Evolutionary conservation across 2,797 vertebrate species (phyloP), one percentile per base, ranked within the genome.

Genomic region (Macropodus opercularis): DNA sequence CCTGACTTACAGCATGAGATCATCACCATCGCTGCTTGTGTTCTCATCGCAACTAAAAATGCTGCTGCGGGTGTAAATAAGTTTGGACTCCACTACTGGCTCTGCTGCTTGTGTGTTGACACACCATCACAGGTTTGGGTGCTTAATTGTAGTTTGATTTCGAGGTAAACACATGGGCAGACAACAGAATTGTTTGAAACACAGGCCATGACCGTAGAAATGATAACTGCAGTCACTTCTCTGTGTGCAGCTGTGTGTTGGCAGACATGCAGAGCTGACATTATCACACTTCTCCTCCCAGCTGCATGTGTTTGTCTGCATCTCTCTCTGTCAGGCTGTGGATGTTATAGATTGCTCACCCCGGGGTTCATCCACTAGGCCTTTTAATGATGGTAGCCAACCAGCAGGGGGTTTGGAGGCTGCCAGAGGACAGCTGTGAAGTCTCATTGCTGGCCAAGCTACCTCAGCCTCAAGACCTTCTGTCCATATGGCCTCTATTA

Each of bases 361-460:
- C 48, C 1, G 2, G 47, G 55, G 69, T 51, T 72, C 59, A 53
- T 71, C 68, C 53, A 39, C 43, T 21, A 13, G 41, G 61, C 47
- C 52, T 72, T 81, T 63, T 79, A 79, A 83, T 85, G 75, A 84
- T 63, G 64, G 63, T 59, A 62, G 73, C 41, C 69, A 40, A 60
- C 59, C 69, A 48, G 61, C 32, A n/a, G 59, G 39, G 36, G 54
- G 39, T 39, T 36, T 43, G 41, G 49, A 63, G 1, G 49, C 46
- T 57, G 61, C 72, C 63, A 44, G 27, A 43, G 63, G 55, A 78
- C 70, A 72, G 62, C 69, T 80, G 69, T 67, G 51, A 51, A 38
- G 57, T 32, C 17, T 68, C 63, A 40, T 35, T 57, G 39, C 54
- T 55, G 64, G 57, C 66, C 46, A 19, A 74, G 41, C 39, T 56